Evolutionary conservation across 2,888 invertebrate genomes (phyloP).

Genomic region (Clitarchus hookeri): DNA sequence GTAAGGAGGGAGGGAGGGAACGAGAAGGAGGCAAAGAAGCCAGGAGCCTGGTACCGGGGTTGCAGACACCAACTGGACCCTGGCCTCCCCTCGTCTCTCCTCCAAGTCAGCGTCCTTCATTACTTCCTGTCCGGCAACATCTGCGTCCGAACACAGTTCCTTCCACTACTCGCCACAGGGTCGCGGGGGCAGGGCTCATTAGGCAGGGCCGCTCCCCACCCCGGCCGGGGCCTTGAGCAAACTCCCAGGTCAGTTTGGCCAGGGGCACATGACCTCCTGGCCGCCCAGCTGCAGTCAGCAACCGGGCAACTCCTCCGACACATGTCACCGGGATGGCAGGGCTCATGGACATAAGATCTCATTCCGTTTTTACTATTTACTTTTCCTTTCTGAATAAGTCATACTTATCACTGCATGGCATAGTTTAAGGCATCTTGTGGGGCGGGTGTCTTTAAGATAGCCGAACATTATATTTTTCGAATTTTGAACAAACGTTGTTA

Average conservation of each 20-base stretch:
- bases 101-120: not conserved
- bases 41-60: not conserved
- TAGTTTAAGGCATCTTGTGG: no score
- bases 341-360: no score
- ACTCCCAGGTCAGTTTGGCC: not conserved
- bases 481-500: no score
- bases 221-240: not conserved
- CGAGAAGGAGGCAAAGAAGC: not conserved
- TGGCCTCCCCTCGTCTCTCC: not conserved
- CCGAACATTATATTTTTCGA: no score
- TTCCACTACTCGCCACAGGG: not conserved
- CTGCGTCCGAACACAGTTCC: not conserved
- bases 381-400: no score
- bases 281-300: not conserved
- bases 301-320: not conserved
- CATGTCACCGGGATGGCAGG: not conserved
- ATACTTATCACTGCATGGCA: no score
- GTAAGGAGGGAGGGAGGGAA: not conserved
- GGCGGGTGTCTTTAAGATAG: no score
- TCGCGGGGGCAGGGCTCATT: not conserved
- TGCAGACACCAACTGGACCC: not conserved
- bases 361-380: no score
- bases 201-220: not conserved
- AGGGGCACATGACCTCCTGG: not conserved
- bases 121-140: slow-evolving; percentile 14